Evolutionary conservation across 1,140 invertebrate genomes (phyloP).

Genomic region (Melanaphis sacchari): DNA sequence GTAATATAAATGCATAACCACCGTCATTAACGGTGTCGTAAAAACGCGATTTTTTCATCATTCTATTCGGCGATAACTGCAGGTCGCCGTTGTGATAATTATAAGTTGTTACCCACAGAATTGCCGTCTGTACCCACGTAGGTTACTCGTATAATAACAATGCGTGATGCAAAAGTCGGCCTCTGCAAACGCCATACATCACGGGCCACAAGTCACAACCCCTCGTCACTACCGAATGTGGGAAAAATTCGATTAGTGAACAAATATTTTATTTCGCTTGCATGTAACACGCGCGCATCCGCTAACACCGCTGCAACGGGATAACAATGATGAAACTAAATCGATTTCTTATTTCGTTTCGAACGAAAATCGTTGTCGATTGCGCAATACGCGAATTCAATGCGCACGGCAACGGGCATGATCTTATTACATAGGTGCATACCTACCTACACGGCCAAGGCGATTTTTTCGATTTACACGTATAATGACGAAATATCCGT

Average conservation of each 20-base stretch:
- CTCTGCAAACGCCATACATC: too few species aligned
- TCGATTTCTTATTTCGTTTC: background rate
- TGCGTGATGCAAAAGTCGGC: too few species aligned
- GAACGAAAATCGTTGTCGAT: background rate
- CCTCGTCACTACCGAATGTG: background rate
- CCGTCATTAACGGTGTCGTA: background rate
- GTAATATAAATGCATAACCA: background rate
- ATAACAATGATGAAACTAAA: background rate
- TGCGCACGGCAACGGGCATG: too few species aligned
- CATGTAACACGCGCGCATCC: background rate
- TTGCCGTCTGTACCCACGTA: too few species aligned
- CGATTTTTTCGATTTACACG: background rate
- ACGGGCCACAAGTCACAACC: background rate
- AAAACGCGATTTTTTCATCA: background rate
- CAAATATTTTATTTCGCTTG: background rate
- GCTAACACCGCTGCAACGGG: too few species aligned
- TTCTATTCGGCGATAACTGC: background rate
- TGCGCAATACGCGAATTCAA: background rate
- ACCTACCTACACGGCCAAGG: slow-evolving; percentile 1
- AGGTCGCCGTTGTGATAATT: background rate
- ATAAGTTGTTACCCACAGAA: background rate
- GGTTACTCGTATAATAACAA: background rate
- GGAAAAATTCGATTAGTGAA: background rate
- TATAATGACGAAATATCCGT: slow-evolving; percentile 29
- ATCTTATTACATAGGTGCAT: too few species aligned